Base-by-base conservation (phyloP, 2,888 invertebrate species). In the Xanthorhoe designata region DNA sequence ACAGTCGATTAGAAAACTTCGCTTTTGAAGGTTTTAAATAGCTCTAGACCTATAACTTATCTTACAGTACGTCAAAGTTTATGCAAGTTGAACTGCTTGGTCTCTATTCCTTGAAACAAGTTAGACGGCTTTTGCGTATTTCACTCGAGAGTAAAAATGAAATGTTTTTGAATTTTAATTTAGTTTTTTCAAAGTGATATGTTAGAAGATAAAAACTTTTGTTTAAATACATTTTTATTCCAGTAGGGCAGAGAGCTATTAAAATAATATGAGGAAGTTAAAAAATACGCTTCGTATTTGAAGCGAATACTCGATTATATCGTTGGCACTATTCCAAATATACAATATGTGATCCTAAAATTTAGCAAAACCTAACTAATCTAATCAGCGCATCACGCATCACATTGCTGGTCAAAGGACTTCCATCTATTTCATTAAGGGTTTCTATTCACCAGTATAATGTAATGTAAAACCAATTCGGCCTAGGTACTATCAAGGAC, bases 101-200 rank as follows among this genome's bases (percentile, higher is more conserved):
- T 59, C 32, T 45, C 52, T 60, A 64, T 73, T 74, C 54, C 63
- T 60, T 65, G 42, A 60, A 53, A 24, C 15, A 56, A 38, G 60
- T 50, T 59, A 54, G 42, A 49, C 45, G 35, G 45, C 19, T 35
- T 18, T 38, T 56, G 56, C 45, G 56, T 55, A 51, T 59, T 56
- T 65, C 60, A 56, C 60, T 61, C 18, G 38, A 64, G 65, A 51
- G 29, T 51, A 56, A 13, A 56, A 61, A 52, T 24, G n/a, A 53
- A 56, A 32, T 61, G 17, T 45, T 61, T 52, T 60, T 15, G 5
- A 45, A 13, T 49, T 50, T 13, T 47, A 17, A 24, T 24, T 24
- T 24, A 1, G 24, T 24, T 45, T 45, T n/a, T 45, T 45, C 45
- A 47, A 47, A 47, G 47, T 47, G 15, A 47, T 17, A 17, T 47